Base-by-base conservation (phyloP, 2,888 invertebrate species). In the Zaprionus bogoriensis region DNA sequence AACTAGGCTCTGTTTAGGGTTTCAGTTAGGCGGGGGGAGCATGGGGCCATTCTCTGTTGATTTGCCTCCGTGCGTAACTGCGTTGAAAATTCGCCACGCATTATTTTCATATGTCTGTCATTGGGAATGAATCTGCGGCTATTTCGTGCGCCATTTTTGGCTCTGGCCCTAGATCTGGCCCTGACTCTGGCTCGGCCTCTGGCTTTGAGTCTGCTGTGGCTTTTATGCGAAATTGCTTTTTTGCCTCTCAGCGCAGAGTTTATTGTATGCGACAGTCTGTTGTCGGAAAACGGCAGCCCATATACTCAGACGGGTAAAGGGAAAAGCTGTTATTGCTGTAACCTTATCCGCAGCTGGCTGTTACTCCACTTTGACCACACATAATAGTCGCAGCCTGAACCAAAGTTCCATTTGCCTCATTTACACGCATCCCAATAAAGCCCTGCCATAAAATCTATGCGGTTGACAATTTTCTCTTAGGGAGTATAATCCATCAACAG, bases 201-300 rank as follows among this genome's bases (percentile, higher is more conserved):
- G 81, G 81, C 64, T 77, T 61, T 74, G 77, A n/a, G n/a, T 74
- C 74, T 80, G 84, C 66, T 82, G 86, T 67, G 80, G 82, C 84
- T 83, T 85, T 82, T 69, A 69, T 70, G 68, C 62, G 69, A 86
- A 82, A 82, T 82, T 80, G 83, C 72, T 69, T 85, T 83, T 85
- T 74, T 67, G 41, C 3, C 51, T 61, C 52, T 25, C 58, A 22
- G 17, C 57, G 44, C 10, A 14, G 25, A 39, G 25, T 67, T 53
- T 61, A 67, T 72, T 67, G 53, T 54, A 39, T 50, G 50, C 42
- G 38, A 52, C 51, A 64, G 10, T 28, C 9, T 41, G 25, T 19
- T 30, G 22, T 10, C 22, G 6, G n/a, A 39, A 19, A 39, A 39
- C 19, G 10, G 5, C 39, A 22, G 19, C 19, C 20, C 12, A 41